A percentile compares a stretch with the other conserved stretches of the same genome.
phyloP scores from a whole-genome alignment of 1,140 invertebrate genomes.

The Antheraea mylitta region DNA sequence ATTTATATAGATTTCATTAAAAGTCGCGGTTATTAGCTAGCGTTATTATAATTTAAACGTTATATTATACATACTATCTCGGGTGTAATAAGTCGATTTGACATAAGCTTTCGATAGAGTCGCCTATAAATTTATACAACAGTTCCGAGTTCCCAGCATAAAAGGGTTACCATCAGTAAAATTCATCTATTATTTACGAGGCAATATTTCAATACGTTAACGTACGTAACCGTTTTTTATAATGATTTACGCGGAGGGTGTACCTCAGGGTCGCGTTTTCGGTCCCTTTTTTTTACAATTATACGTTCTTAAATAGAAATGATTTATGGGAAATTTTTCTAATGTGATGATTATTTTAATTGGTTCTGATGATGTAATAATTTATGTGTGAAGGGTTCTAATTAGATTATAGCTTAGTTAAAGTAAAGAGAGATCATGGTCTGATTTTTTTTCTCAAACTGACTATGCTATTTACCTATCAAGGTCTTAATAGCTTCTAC shows the following conservation, averaged over 20 bases:
- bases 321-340: background rate
- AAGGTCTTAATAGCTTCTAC: no score
- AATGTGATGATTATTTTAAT: background rate
- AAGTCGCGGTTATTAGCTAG: no score
- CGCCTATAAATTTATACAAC: background rate
- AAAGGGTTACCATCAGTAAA: background rate
- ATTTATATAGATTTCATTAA: no score
- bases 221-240: background rate
- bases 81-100: background rate
- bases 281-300: background rate
- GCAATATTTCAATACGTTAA: background rate
- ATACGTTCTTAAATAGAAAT: background rate
- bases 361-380: background rate
- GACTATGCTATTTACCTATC: no score
- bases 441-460: no score
- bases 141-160: background rate
- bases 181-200: background rate
- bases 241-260: background rate
- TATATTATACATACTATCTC: background rate
- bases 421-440: no score
- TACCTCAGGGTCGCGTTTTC: background rate
- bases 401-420: no score
- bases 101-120: background rate
- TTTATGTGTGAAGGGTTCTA: background rate
- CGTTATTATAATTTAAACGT: background rate